These are phyloP conservation scores for Ormia ochracea DNA, from an alignment of 2,888 invertebrate species.

Conservation along the genomic window DNA sequence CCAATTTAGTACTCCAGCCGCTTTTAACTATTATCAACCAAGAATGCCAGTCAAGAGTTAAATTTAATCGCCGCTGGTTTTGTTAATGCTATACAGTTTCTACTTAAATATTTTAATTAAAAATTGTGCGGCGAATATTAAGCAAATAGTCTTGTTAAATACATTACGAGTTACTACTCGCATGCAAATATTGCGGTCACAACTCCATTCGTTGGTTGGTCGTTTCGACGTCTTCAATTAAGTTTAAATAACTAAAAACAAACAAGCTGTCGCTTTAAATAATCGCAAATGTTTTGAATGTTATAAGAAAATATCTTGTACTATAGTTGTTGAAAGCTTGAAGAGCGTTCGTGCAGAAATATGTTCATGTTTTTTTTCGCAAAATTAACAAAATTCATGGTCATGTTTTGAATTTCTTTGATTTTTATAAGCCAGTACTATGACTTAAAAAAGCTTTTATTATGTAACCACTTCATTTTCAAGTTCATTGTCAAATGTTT, in stretches of 20 bases:
- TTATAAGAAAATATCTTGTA: background rate
- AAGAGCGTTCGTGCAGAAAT: background rate
- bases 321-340: background rate
- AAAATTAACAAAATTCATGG: background rate
- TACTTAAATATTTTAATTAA: background rate
- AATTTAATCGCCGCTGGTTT: background rate
- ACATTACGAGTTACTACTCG: background rate
- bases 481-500: slow-evolving; percentile 44
- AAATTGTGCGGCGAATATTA: background rate
- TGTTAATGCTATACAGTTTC: background rate
- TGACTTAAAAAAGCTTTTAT: background rate
- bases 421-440: background rate
- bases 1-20: too few relatives aligned
- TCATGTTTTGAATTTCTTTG: background rate
- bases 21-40: too few relatives aligned
- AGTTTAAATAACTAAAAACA: background rate
- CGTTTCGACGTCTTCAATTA: background rate
- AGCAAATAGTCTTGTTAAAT: background rate
- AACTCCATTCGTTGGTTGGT: slow-evolving; percentile 11
- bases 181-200: background rate
- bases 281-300: background rate
- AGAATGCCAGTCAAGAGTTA: too few relatives aligned
- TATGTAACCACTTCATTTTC: slow-evolving; percentile 31
- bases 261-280: slow-evolving; percentile 6
- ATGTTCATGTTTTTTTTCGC: background rate